Base-by-base conservation (phyloP, 2,888 invertebrate genomes). In the Ophraella communa region DNA sequence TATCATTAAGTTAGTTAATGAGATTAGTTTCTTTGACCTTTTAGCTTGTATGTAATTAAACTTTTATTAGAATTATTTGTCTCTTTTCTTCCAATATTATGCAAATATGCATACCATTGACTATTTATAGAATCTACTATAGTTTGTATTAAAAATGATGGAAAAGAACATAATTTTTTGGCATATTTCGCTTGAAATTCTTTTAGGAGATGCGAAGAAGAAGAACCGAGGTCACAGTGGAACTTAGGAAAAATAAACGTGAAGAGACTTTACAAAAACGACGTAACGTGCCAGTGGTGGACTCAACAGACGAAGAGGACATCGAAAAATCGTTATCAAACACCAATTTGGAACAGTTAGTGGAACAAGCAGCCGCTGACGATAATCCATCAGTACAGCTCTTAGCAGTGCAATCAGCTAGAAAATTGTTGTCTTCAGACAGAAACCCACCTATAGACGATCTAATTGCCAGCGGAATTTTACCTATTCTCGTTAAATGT, bases 201-300 rank as follows among this genome's bases (percentile, higher is more conserved):
- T n/a, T n/a, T n/a, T n/a, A 95, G 95, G 95, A 98, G 87, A 96
- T 98, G 96, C 90, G 98, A 84, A 91, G 97, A 83, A 88, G 97
- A 76, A 88, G 98, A 82, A 97, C 95, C 80, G 97, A 98, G 87
- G 95, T 96, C 63, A 96, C 96, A 74, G 94, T 98, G 57, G 97
- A 98, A 83, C 86, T 99, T 72, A 88, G 99, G 73, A 99, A 99
- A 89, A 97, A 95, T 82, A 99, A 99, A 87, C 87, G 98, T 71
- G 98, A 99, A 78, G 98, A 98, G 84, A 95, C 96, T 11, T 86
- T 98, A 73, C 91, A 95, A 74, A 99, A 99, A 83, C 89, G 96
- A 77, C 88, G 98, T 76, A 99, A 98, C 86, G 97, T 99, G 66
- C 96, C 96, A 64, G 85, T 89, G 74, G 87, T 90, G 76, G 96